These are phyloP conservation scores for Odontomyia ornata DNA, from an alignment of 2,888 invertebrate species.

Conservation along the genomic window DNA sequence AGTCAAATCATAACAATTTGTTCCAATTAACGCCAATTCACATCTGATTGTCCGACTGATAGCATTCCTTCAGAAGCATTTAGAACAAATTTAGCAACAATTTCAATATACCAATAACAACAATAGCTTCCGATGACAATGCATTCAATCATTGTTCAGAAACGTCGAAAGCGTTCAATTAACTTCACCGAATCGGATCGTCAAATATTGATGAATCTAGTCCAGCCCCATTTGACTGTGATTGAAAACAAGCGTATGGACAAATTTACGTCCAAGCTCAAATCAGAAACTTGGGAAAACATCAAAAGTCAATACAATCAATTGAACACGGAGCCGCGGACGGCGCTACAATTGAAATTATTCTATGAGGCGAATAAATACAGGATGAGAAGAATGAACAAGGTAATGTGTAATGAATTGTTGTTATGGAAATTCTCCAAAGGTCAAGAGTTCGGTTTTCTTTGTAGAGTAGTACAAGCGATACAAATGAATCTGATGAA, in stretches of 20 bases:
- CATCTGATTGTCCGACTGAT: not conserved
- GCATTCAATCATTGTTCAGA: constrained; percentile 31
- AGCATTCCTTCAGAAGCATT: not conserved
- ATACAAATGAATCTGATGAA: not conserved
- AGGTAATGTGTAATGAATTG: constrained; percentile 9
- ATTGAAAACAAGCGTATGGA: constrained; percentile 40
- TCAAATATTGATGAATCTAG: constrained; percentile 23
- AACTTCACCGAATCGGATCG: constrained; percentile 41
- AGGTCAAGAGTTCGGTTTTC: too few species aligned
- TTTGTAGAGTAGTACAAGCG: too few species aligned
- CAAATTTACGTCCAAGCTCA: constrained; percentile 30
- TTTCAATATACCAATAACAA: not conserved
- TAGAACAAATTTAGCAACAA: not conserved
- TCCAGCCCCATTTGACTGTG: constrained; percentile 24
- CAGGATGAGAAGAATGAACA: constrained; percentile 11
- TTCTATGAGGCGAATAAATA: constrained; percentile 35
- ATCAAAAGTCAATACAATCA: constrained; percentile 38
- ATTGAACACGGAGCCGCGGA: constrained; percentile 27
- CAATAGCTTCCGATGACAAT: not conserved
- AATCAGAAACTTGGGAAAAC: constrained; percentile 38
- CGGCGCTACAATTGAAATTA: constrained; percentile 39
- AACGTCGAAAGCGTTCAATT: constrained; percentile 38
- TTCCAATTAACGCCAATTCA: constrained; percentile 16
- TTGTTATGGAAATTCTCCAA: too few species aligned
- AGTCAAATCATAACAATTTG: constrained; percentile 32